These are phyloP conservation scores for Cromileptes altivelis DNA, from an alignment of 2,113 vertebrate species.

Conservation along the genomic window DNA sequence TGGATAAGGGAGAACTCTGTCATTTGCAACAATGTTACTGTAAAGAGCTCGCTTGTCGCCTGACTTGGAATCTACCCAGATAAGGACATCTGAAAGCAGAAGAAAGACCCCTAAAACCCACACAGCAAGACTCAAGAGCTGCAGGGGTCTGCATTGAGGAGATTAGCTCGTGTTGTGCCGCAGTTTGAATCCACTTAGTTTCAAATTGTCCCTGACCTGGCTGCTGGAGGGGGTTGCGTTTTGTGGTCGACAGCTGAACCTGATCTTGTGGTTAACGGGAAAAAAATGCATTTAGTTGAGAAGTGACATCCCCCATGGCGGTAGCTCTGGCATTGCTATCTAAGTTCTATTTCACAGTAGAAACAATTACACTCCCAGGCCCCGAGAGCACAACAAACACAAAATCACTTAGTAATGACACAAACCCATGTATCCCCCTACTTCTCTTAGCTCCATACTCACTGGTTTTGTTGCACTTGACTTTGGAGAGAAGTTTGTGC, in stretches of 20 bases:
- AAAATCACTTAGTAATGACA: not conserved
- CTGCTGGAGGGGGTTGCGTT: constrained; percentile 6
- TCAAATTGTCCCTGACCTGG: constrained; percentile 42
- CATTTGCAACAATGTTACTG: constrained; percentile 53
- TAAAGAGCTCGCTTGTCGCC: constrained; percentile 36
- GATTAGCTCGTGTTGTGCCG: constrained; percentile 60
- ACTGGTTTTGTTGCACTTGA: constrained; percentile 85
- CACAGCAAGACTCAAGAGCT: constrained; percentile 19
- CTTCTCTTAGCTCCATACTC: constrained; percentile 56
- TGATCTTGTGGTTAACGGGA: constrained; percentile 38
- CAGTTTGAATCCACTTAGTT: constrained; percentile 66
- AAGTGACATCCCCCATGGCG: not conserved
- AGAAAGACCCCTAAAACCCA: constrained; percentile 32
- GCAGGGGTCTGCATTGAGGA: constrained; percentile 55
- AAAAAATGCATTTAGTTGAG: constrained; percentile 22
- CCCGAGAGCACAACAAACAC: constrained; percentile 5
- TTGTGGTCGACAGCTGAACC: constrained; percentile 36
- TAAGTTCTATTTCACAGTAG: constrained; percentile 12
- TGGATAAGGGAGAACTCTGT: constrained; percentile 53
- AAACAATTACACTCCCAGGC: constrained; percentile 19
- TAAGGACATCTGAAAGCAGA: constrained; percentile 52
- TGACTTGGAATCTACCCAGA: constrained; percentile 53
- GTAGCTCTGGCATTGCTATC: constrained; percentile 9
- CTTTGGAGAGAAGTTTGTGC: constrained; percentile 84
- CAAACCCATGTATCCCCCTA: not conserved